These are phyloP conservation scores for Pipra filicauda DNA, from an alignment of 2,113 vertebrate genomes.

Conservation along the genomic window DNA sequence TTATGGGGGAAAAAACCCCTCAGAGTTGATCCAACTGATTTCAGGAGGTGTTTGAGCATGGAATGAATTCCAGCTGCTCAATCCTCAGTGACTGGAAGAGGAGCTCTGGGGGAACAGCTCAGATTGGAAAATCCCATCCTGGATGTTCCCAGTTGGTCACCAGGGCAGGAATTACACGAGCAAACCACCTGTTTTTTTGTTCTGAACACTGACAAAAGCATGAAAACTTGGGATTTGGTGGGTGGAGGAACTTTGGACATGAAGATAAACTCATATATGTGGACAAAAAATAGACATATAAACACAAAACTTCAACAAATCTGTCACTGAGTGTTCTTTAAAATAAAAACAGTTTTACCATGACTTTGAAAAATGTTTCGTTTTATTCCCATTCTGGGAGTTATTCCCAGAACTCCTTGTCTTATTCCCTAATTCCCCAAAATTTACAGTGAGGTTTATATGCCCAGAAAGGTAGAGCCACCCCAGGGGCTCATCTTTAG, in stretches of 20 bases:
- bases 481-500: not conserved
- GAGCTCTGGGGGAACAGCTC: too few relatives aligned
- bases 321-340: not conserved
- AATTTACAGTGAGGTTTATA: not conserved
- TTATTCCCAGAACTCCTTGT: not conserved
- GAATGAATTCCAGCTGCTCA: too few relatives aligned
- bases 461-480: rapidly evolving
- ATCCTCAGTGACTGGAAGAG: too few relatives aligned
- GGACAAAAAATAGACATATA: not conserved
- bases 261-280: not conserved
- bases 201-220: not conserved
- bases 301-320: not conserved
- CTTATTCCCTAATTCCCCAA: not conserved
- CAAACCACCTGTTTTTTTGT: not conserved
- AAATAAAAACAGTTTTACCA: not conserved
- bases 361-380: not conserved
- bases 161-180: too few relatives aligned
- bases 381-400: not conserved
- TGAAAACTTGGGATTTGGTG: not conserved
- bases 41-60: too few relatives aligned
- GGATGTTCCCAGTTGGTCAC: too few relatives aligned
- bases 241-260: not conserved
- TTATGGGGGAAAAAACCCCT: too few relatives aligned
- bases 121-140: too few relatives aligned
- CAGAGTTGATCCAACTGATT: too few relatives aligned